Conservation (phyloP, 1,140 invertebrate genomes). For the Drosophila pseudoobscura region DNA sequence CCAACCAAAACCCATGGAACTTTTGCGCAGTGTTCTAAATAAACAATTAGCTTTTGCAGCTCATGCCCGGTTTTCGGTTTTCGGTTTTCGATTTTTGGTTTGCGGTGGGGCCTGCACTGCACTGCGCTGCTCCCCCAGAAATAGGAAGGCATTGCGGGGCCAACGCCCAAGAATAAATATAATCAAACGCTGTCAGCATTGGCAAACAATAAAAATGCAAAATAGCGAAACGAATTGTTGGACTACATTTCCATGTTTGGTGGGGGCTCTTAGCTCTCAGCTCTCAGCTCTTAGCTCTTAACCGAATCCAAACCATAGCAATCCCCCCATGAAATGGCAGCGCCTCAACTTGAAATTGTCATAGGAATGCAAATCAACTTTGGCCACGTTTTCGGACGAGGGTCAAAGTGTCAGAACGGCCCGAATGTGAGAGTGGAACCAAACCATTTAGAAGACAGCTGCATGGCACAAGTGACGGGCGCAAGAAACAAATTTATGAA, state of each 20-base stretch:
- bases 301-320: background rate
- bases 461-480: conserved; percentile 21
- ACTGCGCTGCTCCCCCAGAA: conserved; percentile 5
- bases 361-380: conserved; percentile 52
- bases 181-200: conserved; percentile 77
- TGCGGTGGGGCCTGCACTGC: background rate
- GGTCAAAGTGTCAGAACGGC: conserved; percentile 65
- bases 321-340: background rate
- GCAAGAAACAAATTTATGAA: conserved; percentile 9
- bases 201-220: conserved; percentile 78
- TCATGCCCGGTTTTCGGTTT: conserved; percentile 33
- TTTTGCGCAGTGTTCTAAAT: conserved; percentile 50
- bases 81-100: conserved; percentile 11
- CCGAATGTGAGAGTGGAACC: conserved; percentile 18
- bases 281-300: background rate
- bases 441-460: conserved; percentile 45
- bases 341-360: conserved; percentile 62
- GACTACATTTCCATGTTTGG: conserved; percentile 74
- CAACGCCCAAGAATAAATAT: conserved; percentile 80
- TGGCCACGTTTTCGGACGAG: conserved; percentile 33
- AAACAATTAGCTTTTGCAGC: conserved; percentile 55
- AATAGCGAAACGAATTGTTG: conserved; percentile 66
- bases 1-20: background rate
- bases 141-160: conserved; percentile 52
- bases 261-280: conserved; percentile 12